A percentile compares a stretch with the other conserved stretches of the same genome.
Conservation (phyloP, 92 coral and sea anemone genomes). For the Anthopleura xanthogrammica region DNA sequence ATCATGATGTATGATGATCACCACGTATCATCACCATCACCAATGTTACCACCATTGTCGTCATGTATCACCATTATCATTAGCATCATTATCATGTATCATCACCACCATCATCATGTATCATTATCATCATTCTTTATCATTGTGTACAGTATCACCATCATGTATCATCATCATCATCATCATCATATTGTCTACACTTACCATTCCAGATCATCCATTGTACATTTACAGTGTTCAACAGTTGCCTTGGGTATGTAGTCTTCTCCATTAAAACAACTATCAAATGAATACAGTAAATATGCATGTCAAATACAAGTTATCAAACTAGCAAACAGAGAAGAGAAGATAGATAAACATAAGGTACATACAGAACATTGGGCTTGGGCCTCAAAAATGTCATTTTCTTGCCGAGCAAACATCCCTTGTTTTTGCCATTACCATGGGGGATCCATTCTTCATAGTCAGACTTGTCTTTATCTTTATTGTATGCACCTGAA, state of each 20-base stretch:
- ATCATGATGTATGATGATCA: too few relatives aligned
- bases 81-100: too few relatives aligned
- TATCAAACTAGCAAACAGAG: too few relatives aligned
- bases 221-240: conserved; percentile 56
- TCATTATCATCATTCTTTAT: too few relatives aligned
- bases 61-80: too few relatives aligned
- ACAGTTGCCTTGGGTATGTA: conserved; percentile 28
- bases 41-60: too few relatives aligned
- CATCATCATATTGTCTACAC: not conserved
- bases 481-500: not conserved
- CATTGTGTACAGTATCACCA: too few relatives aligned
- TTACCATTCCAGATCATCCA: conserved; percentile 83
- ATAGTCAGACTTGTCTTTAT: conserved; percentile 45
- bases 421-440: conserved; percentile 50
- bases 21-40: not conserved
- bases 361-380: conserved; percentile 52
- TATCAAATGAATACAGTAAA: conserved; percentile 6
- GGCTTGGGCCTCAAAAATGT: conserved; percentile 52
- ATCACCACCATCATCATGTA: too few relatives aligned
- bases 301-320: not conserved
- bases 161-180: too few relatives aligned
- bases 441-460: conserved; percentile 71
- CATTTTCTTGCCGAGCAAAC: conserved; percentile 65
- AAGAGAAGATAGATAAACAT: too few relatives aligned
- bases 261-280: conserved; percentile 79